phyloP scores from a whole-genome alignment of 2,888 invertebrate species.

The Choreutis nemorana region DNA sequence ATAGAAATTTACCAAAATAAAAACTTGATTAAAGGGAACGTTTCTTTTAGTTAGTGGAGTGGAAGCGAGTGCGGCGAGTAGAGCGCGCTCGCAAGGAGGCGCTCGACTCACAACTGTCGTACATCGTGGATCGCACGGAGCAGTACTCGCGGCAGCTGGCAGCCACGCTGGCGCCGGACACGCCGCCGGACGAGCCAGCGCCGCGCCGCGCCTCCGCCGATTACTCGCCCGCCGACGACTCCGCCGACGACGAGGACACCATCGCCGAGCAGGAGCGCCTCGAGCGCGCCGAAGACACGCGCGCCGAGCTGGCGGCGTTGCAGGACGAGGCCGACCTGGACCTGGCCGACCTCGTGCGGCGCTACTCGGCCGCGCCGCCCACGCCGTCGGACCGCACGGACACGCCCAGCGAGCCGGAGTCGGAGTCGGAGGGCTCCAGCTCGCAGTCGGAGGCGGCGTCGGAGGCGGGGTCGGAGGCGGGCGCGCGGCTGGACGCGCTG shows the following conservation, averaged over 20 bases:
- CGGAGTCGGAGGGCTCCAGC: conserved; percentile 21
- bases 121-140: conserved; percentile 98
- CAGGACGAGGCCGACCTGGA: conserved; percentile 82
- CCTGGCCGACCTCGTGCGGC: conserved; percentile 80
- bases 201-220: conserved; percentile 77
- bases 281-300: conserved; percentile 69
- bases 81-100: conserved; percentile 96
- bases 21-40: conserved; percentile 6
- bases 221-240: conserved; percentile 74
- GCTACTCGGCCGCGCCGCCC: conserved; percentile 55
- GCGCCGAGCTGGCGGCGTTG: conserved; percentile 77
- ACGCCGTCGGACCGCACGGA: conserved; percentile 10
- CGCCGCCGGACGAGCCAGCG: conserved; percentile 77
- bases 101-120: conserved; percentile 94
- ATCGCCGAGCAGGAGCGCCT: conserved; percentile 63
- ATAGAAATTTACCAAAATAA: background rate
- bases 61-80: conserved; percentile 89
- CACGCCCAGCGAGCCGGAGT: conserved; percentile 10
- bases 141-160: conserved; percentile 93
- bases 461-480: conserved; percentile 19
- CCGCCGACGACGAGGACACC: conserved; percentile 68
- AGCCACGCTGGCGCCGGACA: conserved; percentile 70
- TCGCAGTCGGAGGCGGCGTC: conserved; percentile 28
- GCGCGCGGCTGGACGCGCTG: conserved; percentile 17
- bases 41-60: conserved; percentile 79